phyloP scores from a whole-genome alignment of 2,113 vertebrate species.

The Thermophis baileyi region DNA sequence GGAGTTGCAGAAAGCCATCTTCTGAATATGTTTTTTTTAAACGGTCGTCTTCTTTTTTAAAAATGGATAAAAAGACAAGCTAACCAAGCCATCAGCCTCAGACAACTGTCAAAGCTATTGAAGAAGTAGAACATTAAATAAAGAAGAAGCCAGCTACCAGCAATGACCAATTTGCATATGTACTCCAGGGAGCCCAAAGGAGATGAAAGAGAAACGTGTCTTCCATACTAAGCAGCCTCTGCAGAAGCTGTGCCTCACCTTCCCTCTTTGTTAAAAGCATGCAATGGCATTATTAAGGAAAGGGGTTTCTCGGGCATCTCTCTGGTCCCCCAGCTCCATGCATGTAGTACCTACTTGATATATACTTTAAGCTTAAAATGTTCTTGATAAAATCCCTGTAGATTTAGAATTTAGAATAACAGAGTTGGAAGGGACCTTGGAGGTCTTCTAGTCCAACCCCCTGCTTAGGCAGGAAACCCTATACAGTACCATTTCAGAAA shows the following conservation, averaged over 20 bases:
- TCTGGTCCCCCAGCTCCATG: not conserved
- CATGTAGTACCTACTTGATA: not conserved
- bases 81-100: not conserved
- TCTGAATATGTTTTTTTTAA: not conserved
- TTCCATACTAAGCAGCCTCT: not conserved
- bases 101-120: not conserved
- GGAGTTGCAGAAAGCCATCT: not conserved
- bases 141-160: not conserved
- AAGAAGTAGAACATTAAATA: not conserved
- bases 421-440: too few relatives aligned
- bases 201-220: not conserved
- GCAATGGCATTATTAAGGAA: not conserved
- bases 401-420: too few relatives aligned
- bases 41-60: not conserved
- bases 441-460: too few relatives aligned
- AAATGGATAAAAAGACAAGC: not conserved
- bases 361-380: too few relatives aligned
- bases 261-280: not conserved
- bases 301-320: not conserved
- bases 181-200: not conserved
- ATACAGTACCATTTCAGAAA: too few relatives aligned
- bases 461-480: too few relatives aligned
- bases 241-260: not conserved
- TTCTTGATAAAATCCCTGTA: too few relatives aligned
- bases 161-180: not conserved